Evolutionary conservation across 2,888 invertebrate genomes (phyloP).

Genomic region (Drosophila niveifrons): DNA sequence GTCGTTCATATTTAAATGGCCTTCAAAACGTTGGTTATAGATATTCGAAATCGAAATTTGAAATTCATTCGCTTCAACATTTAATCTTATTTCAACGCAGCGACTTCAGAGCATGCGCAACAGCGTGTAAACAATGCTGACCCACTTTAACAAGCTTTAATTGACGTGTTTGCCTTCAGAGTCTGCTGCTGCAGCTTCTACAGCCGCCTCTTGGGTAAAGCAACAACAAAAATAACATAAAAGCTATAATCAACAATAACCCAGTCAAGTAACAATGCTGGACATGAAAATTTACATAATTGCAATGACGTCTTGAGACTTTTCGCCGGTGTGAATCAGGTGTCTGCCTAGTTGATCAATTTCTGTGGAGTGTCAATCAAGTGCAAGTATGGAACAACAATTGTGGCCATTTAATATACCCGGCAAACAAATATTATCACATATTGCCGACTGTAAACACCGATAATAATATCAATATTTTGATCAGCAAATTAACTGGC

Average conservation of each 20-base stretch:
- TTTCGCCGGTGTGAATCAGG: background rate
- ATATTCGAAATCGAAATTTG: background rate
- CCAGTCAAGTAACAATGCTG: background rate
- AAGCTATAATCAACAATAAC: slow-evolving; percentile 10
- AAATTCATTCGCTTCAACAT: background rate
- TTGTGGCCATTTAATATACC: background rate
- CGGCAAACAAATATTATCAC: background rate
- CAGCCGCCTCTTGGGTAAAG: slow-evolving; percentile 8
- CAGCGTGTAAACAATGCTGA: slow-evolving; percentile 60
- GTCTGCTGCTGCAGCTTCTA: slow-evolving; percentile 17
- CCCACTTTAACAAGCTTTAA: slow-evolving; percentile 61
- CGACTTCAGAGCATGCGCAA: slow-evolving; percentile 16
- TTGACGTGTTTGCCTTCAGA: slow-evolving; percentile 43
- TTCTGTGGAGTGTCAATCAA: background rate
- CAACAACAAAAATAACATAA: background rate
- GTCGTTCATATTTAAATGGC: background rate
- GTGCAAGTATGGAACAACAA: background rate
- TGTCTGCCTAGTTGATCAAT: background rate
- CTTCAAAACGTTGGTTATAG: slow-evolving; percentile 1
- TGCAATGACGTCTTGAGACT: background rate
- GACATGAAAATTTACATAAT: background rate
- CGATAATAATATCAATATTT: background rate
- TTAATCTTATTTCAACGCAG: background rate
- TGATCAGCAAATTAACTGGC: too few species aligned
- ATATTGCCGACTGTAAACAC: background rate